These are phyloP conservation scores for Lasiommata megera DNA, from an alignment of 2,888 invertebrate genomes.

Conservation along the genomic window DNA sequence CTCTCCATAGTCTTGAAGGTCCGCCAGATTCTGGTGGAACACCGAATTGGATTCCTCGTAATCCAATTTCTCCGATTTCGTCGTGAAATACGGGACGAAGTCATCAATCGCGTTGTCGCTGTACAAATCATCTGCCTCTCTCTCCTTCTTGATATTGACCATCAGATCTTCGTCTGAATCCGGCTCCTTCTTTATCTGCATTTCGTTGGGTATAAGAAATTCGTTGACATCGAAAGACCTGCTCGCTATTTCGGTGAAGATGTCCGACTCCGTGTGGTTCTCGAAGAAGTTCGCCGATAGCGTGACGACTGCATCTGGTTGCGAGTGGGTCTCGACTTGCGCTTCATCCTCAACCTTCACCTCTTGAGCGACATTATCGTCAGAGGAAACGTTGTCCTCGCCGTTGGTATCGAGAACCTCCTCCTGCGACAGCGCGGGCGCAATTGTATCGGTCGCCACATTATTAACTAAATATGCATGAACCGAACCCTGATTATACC, in stretches of 20 bases:
- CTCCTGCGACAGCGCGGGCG: conserved; percentile 56
- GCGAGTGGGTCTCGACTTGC: conserved; percentile 27
- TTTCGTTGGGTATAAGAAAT: conserved; percentile 60
- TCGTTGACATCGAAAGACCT: conserved; percentile 74
- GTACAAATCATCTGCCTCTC: conserved; percentile 58
- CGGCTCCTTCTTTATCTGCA: conserved; percentile 68
- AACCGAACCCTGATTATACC: conserved; percentile 60
- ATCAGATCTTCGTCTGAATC: conserved; percentile 38
- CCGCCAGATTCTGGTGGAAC: conserved; percentile 81
- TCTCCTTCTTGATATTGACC: conserved; percentile 60
- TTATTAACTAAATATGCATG: conserved; percentile 78
- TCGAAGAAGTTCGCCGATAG: conserved; percentile 62
- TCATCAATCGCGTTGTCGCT: conserved; percentile 72
- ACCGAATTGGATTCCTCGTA: conserved; percentile 69
- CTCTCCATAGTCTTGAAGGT: conserved; percentile 79
- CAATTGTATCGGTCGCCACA: conserved; percentile 71
- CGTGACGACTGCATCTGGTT: conserved; percentile 64
- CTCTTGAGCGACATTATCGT: conserved; percentile 73
- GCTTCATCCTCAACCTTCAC: conserved; percentile 68
- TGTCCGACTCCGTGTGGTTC: conserved; percentile 61
- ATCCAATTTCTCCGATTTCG: conserved; percentile 58
- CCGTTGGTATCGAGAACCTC: conserved; percentile 48
- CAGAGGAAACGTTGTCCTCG: conserved; percentile 65
- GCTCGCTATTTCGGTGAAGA: conserved; percentile 66
- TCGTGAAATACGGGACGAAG: conserved; percentile 65